A percentile compares a stretch with the other conserved stretches of the same genome.
phyloP scores from a whole-genome alignment of 2,113 vertebrate species.

The Arizona elegans region DNA sequence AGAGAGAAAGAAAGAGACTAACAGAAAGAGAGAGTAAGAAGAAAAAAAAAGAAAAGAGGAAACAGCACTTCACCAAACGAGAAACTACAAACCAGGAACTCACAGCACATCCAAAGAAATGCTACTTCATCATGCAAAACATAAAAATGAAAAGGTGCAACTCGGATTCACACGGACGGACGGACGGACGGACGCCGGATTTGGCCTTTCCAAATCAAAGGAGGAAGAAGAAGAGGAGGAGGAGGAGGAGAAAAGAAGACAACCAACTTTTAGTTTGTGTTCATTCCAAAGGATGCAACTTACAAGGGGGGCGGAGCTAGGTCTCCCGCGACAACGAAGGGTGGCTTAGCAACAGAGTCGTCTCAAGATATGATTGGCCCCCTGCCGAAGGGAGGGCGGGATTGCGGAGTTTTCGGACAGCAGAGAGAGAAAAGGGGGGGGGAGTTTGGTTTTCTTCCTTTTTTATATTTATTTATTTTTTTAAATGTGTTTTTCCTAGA shows the following conservation, averaged over 20 bases:
- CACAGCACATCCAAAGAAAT: conserved; percentile 75
- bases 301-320: conserved; percentile 75
- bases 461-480: background rate
- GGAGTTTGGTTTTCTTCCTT: conserved; percentile 24
- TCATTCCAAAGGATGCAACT: conserved; percentile 69
- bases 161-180: conserved; percentile 61
- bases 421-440: conserved; percentile 50
- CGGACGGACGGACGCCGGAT: conserved; percentile 16
- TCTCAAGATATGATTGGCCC: conserved; percentile 78
- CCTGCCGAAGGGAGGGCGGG: conserved; percentile 56
- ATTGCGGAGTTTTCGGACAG: conserved; percentile 65
- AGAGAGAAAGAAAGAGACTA: no score
- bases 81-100: conserved; percentile 75
- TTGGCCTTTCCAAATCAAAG: background rate
- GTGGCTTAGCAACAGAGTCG: conserved; percentile 78
- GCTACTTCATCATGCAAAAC: conserved; percentile 75
- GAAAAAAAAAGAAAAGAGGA: no score
- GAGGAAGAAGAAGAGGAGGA: background rate
- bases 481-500: background rate
- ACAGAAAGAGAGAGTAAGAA: background rate
- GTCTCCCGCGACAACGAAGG: conserved; percentile 62
- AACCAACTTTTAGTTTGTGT: background rate
- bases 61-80: conserved; percentile 53
- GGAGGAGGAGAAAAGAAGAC: background rate
- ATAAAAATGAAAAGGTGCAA: conserved; percentile 36